Evolutionary conservation across 2,113 vertebrate genomes (phyloP).

Genomic region (Globicephala melas): DNA sequence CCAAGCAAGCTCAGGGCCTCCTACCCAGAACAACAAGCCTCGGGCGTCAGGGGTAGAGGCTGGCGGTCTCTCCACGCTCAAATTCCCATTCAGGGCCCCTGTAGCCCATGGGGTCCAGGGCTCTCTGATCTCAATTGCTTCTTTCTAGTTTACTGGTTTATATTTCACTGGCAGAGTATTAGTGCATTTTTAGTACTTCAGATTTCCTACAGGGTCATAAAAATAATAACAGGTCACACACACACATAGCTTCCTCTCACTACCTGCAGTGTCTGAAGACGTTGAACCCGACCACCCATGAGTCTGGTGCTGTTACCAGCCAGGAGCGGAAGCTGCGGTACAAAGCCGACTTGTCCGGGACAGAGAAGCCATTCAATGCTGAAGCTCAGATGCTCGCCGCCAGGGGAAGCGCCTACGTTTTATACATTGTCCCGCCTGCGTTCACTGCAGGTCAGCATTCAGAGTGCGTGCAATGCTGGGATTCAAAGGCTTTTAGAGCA

Average conservation of each 20-base stretch:
- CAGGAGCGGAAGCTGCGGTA: not conserved
- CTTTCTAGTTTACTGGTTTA: not conserved
- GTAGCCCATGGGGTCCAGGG: not conserved
- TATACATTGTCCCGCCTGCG: accelerated
- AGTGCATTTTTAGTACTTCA: not conserved
- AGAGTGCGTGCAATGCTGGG: accelerated
- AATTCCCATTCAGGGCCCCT: too few relatives aligned
- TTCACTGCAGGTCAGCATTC: not conserved
- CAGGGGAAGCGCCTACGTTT: accelerated
- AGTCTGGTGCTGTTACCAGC: not conserved
- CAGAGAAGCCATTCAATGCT: too few relatives aligned
- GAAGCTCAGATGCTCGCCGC: too few relatives aligned
- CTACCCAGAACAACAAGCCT: not conserved
- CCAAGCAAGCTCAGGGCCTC: not conserved
- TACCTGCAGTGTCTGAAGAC: not conserved
- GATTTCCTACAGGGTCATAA: not conserved
- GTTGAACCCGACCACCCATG: not conserved
- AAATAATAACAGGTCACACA: not conserved
- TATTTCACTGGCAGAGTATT: not conserved
- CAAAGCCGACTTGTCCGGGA: not conserved
- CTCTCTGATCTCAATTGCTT: not conserved
- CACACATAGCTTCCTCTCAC: not conserved
- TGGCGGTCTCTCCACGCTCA: not conserved
- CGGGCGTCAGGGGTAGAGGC: not conserved
- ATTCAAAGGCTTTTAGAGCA: not conserved